Evolutionary conservation across 1,140 invertebrate genomes (phyloP).

Genomic region (Goniozus legneri): DNA sequence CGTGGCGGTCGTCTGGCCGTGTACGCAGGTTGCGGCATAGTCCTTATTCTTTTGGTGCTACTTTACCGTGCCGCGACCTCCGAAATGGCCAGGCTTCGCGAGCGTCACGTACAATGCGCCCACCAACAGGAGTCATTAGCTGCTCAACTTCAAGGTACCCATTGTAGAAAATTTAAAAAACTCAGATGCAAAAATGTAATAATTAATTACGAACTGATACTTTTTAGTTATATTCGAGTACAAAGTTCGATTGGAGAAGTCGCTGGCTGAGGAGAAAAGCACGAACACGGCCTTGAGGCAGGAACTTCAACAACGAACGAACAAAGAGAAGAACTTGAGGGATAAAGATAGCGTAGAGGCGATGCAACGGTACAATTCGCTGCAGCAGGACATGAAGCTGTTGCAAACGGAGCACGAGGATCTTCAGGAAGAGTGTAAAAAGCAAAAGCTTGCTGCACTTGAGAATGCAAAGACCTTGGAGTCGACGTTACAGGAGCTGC

Average conservation of each 20-base stretch:
- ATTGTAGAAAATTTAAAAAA: not conserved
- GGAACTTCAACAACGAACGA: conserved; percentile 48
- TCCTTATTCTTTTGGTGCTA: conserved; percentile 41
- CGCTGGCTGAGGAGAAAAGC: conserved; percentile 53
- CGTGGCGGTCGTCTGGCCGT: conserved; percentile 46
- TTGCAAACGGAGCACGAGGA: conserved; percentile 47
- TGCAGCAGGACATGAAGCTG: conserved; percentile 51
- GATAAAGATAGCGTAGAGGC: conserved; percentile 53
- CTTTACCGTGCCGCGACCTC: conserved; percentile 44
- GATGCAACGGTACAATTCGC: conserved; percentile 49
- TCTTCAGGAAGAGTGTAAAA: conserved; percentile 42
- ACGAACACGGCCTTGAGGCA: conserved; percentile 50
- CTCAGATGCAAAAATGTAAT: no score
- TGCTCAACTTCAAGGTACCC: conserved; percentile 50
- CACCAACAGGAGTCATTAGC: conserved; percentile 51
- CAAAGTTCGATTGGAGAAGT: conserved; percentile 54
- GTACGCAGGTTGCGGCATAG: conserved; percentile 37
- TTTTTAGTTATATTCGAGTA: conserved; percentile 56
- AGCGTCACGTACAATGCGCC: conserved; percentile 45
- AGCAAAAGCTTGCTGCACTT: conserved; percentile 31
- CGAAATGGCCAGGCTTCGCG: conserved; percentile 46
- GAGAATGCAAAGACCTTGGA: conserved; percentile 34
- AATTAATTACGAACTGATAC: no score
- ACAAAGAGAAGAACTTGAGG: conserved; percentile 48
- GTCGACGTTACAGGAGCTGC: conserved; percentile 30